Evolutionary conservation across 2,888 invertebrate species (phyloP).

Genomic region (Eulithis testata): DNA sequence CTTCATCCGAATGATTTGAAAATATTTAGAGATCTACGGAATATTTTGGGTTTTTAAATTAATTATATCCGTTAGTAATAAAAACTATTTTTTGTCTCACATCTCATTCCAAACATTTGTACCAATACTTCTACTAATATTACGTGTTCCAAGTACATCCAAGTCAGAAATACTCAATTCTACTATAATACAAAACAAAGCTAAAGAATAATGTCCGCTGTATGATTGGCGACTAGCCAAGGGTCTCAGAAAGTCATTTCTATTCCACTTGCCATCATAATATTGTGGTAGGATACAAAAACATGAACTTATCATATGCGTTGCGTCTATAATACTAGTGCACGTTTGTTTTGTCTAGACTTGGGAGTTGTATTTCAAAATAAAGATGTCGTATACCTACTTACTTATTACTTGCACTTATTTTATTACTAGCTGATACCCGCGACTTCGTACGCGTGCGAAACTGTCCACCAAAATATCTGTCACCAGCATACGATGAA

Average conservation of each 20-base stretch:
- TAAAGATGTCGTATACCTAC: slow-evolving; percentile 26
- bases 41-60: neutral
- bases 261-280: slow-evolving; percentile 49
- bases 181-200: slow-evolving; percentile 31
- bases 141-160: too few relatives aligned
- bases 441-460: too few relatives aligned
- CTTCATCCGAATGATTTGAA: slow-evolving; percentile 8
- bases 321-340: slow-evolving; percentile 48
- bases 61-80: neutral
- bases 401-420: neutral
- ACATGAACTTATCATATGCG: slow-evolving; percentile 53
- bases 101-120: too few relatives aligned
- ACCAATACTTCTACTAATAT: too few relatives aligned
- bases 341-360: slow-evolving; percentile 36
- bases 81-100: too few relatives aligned
- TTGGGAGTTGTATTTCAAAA: slow-evolving; percentile 32
- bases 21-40: slow-evolving; percentile 1
- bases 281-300: slow-evolving; percentile 52
- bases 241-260: slow-evolving; percentile 47
- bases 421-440: too few relatives aligned
- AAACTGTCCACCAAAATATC: too few relatives aligned
- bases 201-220: slow-evolving; percentile 44
- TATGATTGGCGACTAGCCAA: slow-evolving; percentile 56
- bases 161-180: too few relatives aligned
- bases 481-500: too few relatives aligned